Evolutionary conservation across 2,888 invertebrate genomes (phyloP), one percentile per base, ranked within the genome.

Genomic region (Lasioglossum oenotherae): DNA sequence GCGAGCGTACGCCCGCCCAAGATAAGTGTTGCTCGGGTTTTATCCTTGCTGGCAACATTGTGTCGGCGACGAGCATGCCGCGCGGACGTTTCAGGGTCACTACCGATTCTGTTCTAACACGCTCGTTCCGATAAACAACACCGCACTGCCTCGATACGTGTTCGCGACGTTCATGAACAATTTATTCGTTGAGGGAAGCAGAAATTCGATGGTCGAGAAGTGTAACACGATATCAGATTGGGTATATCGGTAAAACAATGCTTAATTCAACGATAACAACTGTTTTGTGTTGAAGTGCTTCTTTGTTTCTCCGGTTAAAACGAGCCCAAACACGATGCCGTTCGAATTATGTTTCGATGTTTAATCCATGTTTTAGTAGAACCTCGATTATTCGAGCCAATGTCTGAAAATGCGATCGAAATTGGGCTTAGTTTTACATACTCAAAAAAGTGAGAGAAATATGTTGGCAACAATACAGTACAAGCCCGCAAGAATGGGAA

Each of bases 1-100:
- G 85, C 77, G 79, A 60, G 49, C 46, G 31, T 38, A 38, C 76
- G 31, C 14, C 57, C 74, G 67, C 72, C 72, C 44, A 60, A 80
- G 78, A 76, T 69, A 77, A 85, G 84, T 81, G 71, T 83, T 76
- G 74, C 76, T 76, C 84, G 46, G 72, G 79, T 79, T 85, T 85
- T 67, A 72, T 67, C 60, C 74, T 49, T 60, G 74, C 31, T n/a
- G n/a, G 82, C 19, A 64, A 81, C 72, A 49, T 67, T 76, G 31
- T 53, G 53, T 1, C 67, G 41, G 38, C 69, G 77, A 19, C 46
- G 31, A 77, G 44, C 44, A 49, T 72, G 41, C 41, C 57, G 35
- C n/a, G 49, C 16, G 64, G 57, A 49, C n/a, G 53, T 83, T 76
- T 76, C 76, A 72, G n/a, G 82, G 82, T 44, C 41, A 41, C 27